Conservation (phyloP, 1,140 invertebrate genomes). For the Aphelenchoides avenae region DNA sequence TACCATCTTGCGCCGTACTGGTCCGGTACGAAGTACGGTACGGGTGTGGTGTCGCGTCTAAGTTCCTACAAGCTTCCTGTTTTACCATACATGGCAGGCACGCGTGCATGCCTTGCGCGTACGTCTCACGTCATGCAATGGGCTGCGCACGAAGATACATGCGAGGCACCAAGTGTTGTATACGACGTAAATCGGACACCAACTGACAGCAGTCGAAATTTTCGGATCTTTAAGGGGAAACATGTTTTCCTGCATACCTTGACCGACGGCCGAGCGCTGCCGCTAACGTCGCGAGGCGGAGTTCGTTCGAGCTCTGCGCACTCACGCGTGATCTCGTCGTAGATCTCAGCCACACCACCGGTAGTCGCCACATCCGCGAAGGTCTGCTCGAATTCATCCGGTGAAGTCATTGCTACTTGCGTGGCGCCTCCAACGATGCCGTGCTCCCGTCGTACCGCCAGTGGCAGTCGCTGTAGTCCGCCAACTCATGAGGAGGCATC, state of each 20-base stretch:
- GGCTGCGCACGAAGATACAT: too few species aligned
- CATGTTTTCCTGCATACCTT: background rate
- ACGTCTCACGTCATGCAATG: too few species aligned
- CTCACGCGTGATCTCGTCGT: slow-evolving; percentile 38
- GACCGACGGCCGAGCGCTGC: background rate
- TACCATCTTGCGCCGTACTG: too few species aligned
- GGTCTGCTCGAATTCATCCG: slow-evolving; percentile 7
- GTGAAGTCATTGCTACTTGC: slow-evolving; percentile 7
- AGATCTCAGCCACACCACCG: slow-evolving; percentile 17
- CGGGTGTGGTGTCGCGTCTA: too few species aligned
- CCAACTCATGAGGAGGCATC: background rate
- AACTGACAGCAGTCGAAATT: slow-evolving; percentile 11
- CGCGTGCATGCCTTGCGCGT: too few species aligned
- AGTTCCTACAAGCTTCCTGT: too few species aligned
- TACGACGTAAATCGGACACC: too few species aligned
- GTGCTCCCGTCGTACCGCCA: slow-evolving; percentile 10
- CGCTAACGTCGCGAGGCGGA: background rate
- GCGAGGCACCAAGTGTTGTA: too few species aligned
- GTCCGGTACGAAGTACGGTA: too few species aligned
- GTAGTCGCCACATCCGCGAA: slow-evolving; percentile 28
- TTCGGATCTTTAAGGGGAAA: background rate
- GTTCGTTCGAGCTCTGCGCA: slow-evolving; percentile 35
- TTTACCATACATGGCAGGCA: too few species aligned
- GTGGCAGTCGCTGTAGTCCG: slow-evolving; percentile 14
- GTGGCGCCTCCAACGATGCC: background rate